Percentiles rank a stretch among this genome's conserved stretches.
Conservation (phyloP, 2,113 vertebrate genomes). For the Peucedramus taeniatus region DNA sequence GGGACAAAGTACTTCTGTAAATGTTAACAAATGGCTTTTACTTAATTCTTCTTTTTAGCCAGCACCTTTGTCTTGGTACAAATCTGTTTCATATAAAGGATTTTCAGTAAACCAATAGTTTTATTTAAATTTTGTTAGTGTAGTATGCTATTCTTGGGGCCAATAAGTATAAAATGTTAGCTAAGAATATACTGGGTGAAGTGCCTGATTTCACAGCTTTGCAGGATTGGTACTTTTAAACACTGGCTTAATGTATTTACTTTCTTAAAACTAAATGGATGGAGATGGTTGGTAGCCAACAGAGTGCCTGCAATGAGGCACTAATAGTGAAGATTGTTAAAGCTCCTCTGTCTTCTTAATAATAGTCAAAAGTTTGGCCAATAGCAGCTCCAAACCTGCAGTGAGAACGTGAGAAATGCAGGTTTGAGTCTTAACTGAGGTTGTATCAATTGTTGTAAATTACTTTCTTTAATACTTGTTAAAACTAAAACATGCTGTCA, state of each 20-base stretch:
- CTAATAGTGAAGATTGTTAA: slow-evolving; percentile 58
- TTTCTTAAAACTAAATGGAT: slow-evolving; percentile 62
- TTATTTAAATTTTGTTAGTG: slow-evolving; percentile 59
- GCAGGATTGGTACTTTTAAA: slow-evolving; percentile 56
- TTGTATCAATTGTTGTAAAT: slow-evolving; percentile 42
- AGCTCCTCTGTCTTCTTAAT: slow-evolving; percentile 51
- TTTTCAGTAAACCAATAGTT: slow-evolving; percentile 38
- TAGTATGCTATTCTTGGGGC: slow-evolving; percentile 44
- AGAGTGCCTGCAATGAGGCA: slow-evolving; percentile 64
- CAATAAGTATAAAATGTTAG: slow-evolving; percentile 47
- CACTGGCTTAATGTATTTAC: slow-evolving; percentile 58
- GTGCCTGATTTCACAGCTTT: slow-evolving; percentile 66
- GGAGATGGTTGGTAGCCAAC: slow-evolving; percentile 61
- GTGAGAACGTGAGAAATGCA: slow-evolving; percentile 39
- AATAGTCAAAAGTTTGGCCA: slow-evolving; percentile 42
- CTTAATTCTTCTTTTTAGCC: slow-evolving; percentile 62
- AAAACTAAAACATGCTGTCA: slow-evolving; percentile 26
- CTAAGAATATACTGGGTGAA: slow-evolving; percentile 60
- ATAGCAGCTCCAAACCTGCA: slow-evolving; percentile 47
- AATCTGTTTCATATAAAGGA: slow-evolving; percentile 58
- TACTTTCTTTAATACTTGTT: neutral
- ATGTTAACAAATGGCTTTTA: slow-evolving; percentile 67
- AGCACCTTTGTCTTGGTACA: slow-evolving; percentile 70
- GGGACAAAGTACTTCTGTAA: slow-evolving; percentile 64
- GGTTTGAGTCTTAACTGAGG: slow-evolving; percentile 43